Percentiles rank a stretch among this genome's conserved stretches.
Conservation (phyloP, 2,888 invertebrate genomes). For the Punctoribates punctum region DNA sequence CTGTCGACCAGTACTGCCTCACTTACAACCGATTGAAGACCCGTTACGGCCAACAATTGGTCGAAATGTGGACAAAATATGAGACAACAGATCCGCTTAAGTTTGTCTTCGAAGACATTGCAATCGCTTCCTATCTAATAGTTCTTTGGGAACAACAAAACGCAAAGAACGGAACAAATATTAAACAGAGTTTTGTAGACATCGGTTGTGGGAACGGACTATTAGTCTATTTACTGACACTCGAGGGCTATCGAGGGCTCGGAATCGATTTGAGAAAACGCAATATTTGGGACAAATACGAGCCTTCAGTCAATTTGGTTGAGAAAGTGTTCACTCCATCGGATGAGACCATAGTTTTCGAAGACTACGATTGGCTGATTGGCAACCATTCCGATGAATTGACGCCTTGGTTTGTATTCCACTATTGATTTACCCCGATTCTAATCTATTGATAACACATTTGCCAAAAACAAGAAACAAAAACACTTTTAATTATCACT, state of each 20-base stretch:
- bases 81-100: conserved; percentile 90
- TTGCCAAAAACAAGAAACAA: no score
- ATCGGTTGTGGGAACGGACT: conserved; percentile 97
- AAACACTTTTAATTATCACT: no score
- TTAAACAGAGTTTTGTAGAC: conserved; percentile 73
- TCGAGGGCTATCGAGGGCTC: conserved; percentile 70
- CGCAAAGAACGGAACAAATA: conserved; percentile 52
- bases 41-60: conserved; percentile 71
- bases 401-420: conserved; percentile 73
- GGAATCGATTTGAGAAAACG: conserved; percentile 81
- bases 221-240: conserved; percentile 75
- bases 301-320: conserved; percentile 62
- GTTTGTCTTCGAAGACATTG: conserved; percentile 93
- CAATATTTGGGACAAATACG: conserved; percentile 78
- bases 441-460: no score
- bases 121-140: conserved; percentile 82
- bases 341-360: conserved; percentile 61
- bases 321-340: conserved; percentile 62
- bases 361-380: conserved; percentile 84
- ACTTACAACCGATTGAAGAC: conserved; percentile 70
- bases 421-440: not conserved
- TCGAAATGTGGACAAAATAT: conserved; percentile 60
- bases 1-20: conserved; percentile 65
- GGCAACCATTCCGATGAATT: conserved; percentile 99
- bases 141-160: conserved; percentile 69